A percentile compares a stretch with the other conserved stretches of the same genome.
Evolutionary conservation across 2,888 invertebrate species (phyloP).

Genomic region (Drosophila barbarae): DNA sequence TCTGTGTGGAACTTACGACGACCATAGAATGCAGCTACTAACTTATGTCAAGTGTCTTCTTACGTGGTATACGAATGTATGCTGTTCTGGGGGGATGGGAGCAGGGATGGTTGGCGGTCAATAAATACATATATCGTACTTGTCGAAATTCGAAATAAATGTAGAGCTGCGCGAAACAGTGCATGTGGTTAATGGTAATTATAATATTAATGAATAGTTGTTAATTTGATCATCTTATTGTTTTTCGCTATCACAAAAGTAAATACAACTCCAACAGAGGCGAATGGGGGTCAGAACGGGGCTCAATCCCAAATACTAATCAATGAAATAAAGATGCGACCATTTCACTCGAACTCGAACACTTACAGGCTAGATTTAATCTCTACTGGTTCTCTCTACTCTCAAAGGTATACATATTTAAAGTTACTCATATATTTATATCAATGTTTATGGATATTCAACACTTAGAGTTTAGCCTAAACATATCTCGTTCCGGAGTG

Average conservation of each 20-base stretch:
- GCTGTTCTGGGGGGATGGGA: constrained; percentile 29
- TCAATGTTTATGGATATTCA: constrained; percentile 60
- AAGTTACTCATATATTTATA: constrained; percentile 20
- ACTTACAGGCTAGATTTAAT: constrained; percentile 45
- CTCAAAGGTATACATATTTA: constrained; percentile 46
- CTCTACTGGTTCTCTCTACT: constrained; percentile 45
- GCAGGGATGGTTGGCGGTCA: constrained; percentile 22
- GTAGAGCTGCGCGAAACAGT: constrained; percentile 38
- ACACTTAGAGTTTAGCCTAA: constrained; percentile 61
- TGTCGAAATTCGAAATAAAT: constrained; percentile 49
- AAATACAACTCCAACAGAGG: constrained; percentile 65
- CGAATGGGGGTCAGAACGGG: constrained; percentile 24
- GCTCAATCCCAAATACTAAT: constrained; percentile 28
- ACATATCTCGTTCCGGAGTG: constrained; percentile 25
- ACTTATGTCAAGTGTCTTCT: constrained; percentile 67
- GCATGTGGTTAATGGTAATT: constrained; percentile 17
- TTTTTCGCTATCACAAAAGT: constrained; percentile 70
- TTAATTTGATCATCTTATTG: constrained; percentile 63
- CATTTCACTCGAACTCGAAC: constrained; percentile 23
- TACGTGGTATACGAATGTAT: constrained; percentile 65
- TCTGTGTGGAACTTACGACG: constrained; percentile 35
- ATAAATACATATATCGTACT: constrained; percentile 26
- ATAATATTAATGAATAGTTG: constrained; percentile 35
- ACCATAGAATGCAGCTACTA: constrained; percentile 42
- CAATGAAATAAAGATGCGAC: constrained; percentile 37